phyloP scores from a whole-genome alignment of 2,888 invertebrate genomes.

The Andrena bucephala region DNA sequence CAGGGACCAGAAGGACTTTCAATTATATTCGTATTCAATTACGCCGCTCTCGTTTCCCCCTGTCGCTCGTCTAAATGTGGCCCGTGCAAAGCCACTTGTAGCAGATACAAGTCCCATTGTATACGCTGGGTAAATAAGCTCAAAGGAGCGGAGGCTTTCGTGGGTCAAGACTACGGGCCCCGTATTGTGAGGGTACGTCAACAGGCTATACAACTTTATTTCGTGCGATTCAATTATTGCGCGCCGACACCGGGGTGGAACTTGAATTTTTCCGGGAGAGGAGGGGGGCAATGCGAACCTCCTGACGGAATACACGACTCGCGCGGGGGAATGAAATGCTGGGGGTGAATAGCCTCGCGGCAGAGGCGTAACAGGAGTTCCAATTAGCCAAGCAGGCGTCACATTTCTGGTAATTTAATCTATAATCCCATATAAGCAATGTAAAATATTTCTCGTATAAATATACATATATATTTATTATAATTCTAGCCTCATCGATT shows the following conservation, averaged over 20 bases:
- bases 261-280: neutral
- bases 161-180: constrained; percentile 31
- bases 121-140: constrained; percentile 51
- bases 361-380: neutral
- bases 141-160: constrained; percentile 47
- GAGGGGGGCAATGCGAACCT: neutral
- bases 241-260: neutral
- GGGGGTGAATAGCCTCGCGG: neutral
- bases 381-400: constrained; percentile 10
- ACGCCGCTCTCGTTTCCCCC: constrained; percentile 23
- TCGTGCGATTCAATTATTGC: constrained; percentile 52
- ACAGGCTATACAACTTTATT: constrained; percentile 40
- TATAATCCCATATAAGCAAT: neutral
- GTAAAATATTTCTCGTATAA: too few species aligned
- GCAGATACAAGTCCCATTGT: constrained; percentile 47
- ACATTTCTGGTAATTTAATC: neutral
- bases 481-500: too few species aligned
- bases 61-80: constrained; percentile 43
- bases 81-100: constrained; percentile 47
- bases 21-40: constrained; percentile 72
- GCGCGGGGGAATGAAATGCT: constrained; percentile 1
- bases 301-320: constrained; percentile 18
- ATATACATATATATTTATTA: too few species aligned
- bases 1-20: constrained; percentile 57
- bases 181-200: constrained; percentile 38